A percentile compares a stretch with the other conserved stretches of the same genome.
Conservation (phyloP, 2,113 vertebrate species). For the Felis chaus region DNA sequence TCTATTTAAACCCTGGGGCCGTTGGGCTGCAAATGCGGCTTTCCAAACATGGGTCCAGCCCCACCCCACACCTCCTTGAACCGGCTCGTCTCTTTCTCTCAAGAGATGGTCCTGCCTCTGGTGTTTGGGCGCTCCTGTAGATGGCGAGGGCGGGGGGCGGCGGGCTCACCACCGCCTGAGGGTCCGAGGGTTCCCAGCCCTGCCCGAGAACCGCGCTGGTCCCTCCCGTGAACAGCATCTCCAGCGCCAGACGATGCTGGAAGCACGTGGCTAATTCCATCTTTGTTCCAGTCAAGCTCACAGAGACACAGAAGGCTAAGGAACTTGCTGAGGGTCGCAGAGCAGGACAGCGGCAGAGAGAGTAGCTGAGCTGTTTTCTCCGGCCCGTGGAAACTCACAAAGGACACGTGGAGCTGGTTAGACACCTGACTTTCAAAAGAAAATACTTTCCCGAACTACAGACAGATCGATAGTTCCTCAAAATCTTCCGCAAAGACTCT, state of each 20-base stretch:
- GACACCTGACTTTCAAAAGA: neutral
- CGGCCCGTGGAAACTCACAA: neutral
- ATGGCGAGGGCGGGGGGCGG: accelerated
- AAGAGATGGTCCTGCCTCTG: neutral
- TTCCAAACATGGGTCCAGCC: neutral
- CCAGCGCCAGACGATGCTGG: accelerated
- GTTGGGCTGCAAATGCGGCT: accelerated
- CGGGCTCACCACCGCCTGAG: accelerated
- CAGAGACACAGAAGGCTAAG: neutral
- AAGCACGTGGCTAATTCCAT: accelerated
- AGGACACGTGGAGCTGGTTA: neutral
- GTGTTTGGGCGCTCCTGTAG: accelerated
- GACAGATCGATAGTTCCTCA: no score
- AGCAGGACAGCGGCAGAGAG: accelerated
- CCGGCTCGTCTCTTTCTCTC: neutral
- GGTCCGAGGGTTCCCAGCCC: neutral
- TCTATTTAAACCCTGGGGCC: neutral
- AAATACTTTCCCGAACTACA: neutral
- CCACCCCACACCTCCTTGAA: neutral
- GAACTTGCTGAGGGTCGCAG: neutral
- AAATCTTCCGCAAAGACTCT: neutral
- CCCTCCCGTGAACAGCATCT: accelerated
- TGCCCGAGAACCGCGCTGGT: accelerated
- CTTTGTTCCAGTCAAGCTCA: neutral
- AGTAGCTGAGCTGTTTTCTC: no score